These are phyloP conservation scores for Ephialtes manifestator DNA, from an alignment of 2,888 invertebrate genomes.

Conservation along the genomic window DNA sequence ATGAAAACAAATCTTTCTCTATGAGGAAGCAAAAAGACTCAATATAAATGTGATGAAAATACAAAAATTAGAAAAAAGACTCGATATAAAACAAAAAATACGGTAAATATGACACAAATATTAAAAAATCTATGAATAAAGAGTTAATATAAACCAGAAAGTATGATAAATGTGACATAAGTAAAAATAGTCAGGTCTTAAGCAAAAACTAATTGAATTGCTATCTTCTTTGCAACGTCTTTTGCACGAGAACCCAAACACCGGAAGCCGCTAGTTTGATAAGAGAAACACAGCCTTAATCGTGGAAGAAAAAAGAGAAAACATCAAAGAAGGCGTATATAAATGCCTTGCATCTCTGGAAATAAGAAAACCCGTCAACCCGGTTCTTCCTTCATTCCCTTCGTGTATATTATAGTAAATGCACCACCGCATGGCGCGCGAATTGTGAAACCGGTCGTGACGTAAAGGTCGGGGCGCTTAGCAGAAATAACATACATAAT, in stretches of 20 bases:
- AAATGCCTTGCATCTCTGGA: slow-evolving; percentile 23
- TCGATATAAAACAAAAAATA: too few relatives aligned
- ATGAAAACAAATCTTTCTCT: too few relatives aligned
- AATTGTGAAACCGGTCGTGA: slow-evolving; percentile 64
- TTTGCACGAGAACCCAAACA: slow-evolving; percentile 16
- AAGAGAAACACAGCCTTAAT: slow-evolving; percentile 20
- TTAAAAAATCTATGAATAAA: too few relatives aligned
- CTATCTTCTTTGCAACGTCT: neutral
- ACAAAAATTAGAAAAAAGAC: too few relatives aligned
- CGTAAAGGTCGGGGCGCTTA: slow-evolving; percentile 61
- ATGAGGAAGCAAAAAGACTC: too few relatives aligned
- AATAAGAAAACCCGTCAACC: slow-evolving; percentile 55
- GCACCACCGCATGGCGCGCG: slow-evolving; percentile 17
- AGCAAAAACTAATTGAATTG: neutral
- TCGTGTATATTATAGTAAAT: slow-evolving; percentile 27
- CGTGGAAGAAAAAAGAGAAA: neutral
- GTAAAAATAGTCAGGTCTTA: neutral
- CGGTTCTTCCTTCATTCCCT: slow-evolving; percentile 41
- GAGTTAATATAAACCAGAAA: too few relatives aligned
- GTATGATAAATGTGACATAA: too few relatives aligned
- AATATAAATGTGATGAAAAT: too few relatives aligned
- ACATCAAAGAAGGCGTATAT: neutral
- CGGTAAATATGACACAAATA: too few relatives aligned
- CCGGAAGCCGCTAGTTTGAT: slow-evolving; percentile 61
- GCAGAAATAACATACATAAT: slow-evolving; percentile 16